These are phyloP conservation scores for Molossus molossus DNA, from an alignment of 2,797 vertebrate genomes.

Conservation along the genomic window DNA sequence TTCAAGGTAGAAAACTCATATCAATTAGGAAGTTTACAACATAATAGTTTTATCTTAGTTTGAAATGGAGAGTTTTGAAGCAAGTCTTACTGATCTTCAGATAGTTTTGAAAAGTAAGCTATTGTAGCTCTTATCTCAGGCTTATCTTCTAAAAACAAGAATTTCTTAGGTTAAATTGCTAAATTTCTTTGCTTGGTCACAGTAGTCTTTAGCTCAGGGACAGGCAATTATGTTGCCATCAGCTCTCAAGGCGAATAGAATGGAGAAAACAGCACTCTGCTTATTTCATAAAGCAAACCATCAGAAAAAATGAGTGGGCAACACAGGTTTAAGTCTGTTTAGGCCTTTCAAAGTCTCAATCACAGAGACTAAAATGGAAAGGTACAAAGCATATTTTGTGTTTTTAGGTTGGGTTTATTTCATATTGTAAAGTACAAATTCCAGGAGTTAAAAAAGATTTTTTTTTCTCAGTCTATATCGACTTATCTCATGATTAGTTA, in stretches of 20 bases:
- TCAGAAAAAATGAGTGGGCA: background rate
- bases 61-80: background rate
- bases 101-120: background rate
- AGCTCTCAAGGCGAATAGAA: conserved; percentile 13
- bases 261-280: background rate
- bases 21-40: background rate
- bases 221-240: background rate
- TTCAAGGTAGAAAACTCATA: background rate
- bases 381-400: background rate
- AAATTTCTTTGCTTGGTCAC: background rate
- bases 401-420: background rate
- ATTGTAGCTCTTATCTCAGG: background rate
- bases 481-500: background rate
- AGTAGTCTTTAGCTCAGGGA: background rate
- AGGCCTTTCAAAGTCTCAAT: background rate
- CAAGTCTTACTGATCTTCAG: background rate
- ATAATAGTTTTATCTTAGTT: background rate
- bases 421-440: background rate
- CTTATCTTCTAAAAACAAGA: conserved; percentile 9
- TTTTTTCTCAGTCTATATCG: background rate
- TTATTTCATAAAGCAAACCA: background rate
- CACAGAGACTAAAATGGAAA: background rate
- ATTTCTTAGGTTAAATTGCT: background rate
- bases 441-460: background rate
- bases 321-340: background rate